Percentiles rank a stretch among this genome's conserved stretches.
These are phyloP conservation scores for Eufriesea mexicana DNA, from an alignment of 1,140 invertebrate genomes.

Conservation along the genomic window DNA sequence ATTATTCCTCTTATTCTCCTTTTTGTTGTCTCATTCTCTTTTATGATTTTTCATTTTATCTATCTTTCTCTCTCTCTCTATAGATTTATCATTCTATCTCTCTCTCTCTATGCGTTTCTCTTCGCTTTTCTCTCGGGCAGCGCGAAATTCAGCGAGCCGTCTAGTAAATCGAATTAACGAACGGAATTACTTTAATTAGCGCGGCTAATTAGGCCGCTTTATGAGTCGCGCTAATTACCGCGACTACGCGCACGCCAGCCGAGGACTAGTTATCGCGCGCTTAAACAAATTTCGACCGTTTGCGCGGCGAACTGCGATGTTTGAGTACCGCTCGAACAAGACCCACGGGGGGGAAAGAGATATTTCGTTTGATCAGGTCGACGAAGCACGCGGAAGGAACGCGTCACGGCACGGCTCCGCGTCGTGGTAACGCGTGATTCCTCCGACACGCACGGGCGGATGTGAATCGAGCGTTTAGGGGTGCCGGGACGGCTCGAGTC, in stretches of 20 bases:
- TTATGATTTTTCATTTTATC: too few relatives aligned
- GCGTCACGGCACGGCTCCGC: too few relatives aligned
- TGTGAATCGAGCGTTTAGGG: too few relatives aligned
- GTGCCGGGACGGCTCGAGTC: too few relatives aligned
- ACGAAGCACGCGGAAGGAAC: not conserved
- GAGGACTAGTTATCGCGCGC: conserved; percentile 37
- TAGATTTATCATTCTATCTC: not conserved
- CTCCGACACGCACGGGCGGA: too few relatives aligned
- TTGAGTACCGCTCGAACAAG: not conserved
- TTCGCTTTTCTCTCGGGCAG: not conserved
- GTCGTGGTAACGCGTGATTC: too few relatives aligned
- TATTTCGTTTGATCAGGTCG: not conserved
- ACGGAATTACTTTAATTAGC: conserved; percentile 50
- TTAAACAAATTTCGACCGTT: conserved; percentile 43
- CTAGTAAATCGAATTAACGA: conserved; percentile 47
- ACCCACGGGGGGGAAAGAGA: not conserved
- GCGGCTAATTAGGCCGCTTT: conserved; percentile 43
- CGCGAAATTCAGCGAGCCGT: conserved; percentile 16
- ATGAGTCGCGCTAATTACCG: conserved; percentile 37
- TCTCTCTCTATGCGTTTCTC: too few relatives aligned
- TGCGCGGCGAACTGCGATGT: not conserved
- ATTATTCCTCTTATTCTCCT: too few relatives aligned
- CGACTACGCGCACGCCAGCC: not conserved
- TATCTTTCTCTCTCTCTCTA: too few relatives aligned
- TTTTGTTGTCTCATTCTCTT: too few relatives aligned